Evolutionary conservation across 2,113 vertebrate species (phyloP).

Genomic region (Eubucco bourcierii): DNA sequence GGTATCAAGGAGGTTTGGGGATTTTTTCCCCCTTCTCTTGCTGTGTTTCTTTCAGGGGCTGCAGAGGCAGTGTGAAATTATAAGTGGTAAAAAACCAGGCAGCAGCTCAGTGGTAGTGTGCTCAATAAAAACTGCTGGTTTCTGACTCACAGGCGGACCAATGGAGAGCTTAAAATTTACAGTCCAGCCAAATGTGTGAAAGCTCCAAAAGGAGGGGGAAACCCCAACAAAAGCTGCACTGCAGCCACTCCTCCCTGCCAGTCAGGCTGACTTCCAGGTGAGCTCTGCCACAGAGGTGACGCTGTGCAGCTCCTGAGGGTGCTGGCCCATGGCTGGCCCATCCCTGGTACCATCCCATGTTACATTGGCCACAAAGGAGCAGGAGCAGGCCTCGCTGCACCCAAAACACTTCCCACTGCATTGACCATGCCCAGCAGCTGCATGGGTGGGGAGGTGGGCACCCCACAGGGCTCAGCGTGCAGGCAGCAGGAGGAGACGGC

Average conservation of each 20-base stretch:
- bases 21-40: not conserved
- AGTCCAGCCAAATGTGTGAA: not conserved
- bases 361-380: not conserved
- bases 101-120: not conserved
- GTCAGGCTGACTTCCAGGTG: fast-evolving
- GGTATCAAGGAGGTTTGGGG: fast-evolving
- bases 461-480: constrained; percentile 58
- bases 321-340: not conserved
- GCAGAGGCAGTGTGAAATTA: no score
- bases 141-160: not conserved
- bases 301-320: not conserved
- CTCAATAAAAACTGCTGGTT: not conserved
- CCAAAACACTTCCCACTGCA: constrained; percentile 32
- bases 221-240: not conserved
- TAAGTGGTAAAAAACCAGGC: not conserved
- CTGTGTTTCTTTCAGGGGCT: not conserved
- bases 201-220: not conserved
- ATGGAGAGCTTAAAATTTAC: not conserved
- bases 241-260: not conserved
- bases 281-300: fast-evolving
- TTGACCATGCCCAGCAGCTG: not conserved
- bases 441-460: not conserved
- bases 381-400: fast-evolving
- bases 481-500: not conserved
- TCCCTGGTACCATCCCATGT: fast-evolving